Base-by-base conservation (phyloP, 2,888 invertebrate genomes). In the Chrysolina haemoptera region DNA sequence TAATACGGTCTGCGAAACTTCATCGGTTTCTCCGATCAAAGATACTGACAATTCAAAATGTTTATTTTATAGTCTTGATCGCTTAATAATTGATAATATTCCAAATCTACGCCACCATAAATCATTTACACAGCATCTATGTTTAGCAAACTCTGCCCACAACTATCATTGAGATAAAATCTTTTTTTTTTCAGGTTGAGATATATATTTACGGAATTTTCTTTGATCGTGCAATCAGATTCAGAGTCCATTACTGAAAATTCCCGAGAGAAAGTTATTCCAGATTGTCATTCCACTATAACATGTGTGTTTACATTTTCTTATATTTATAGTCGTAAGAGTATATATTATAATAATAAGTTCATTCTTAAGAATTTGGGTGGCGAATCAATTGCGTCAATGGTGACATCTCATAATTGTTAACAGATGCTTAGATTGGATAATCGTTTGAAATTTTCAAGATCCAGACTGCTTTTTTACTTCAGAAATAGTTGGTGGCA, bases 101-200 rank as follows among this genome's bases (percentile, higher is more conserved):
- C 48, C 48, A 16, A 48, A n/a, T 48, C 16, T 9, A 48, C 48
- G 8, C 48, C n/a, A 0, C 48, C 9, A 48, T 48, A 48, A 48
- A 48, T 48, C 48, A 48, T 48, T 16, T 48, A 48, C 10, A 48
- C n/a, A 48, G n/a, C 48, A 48, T 48, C 16, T 48, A 48, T 48
- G 10, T 48, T 48, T 48, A 9, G 16, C n/a, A 48, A 48, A 48
- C n/a, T 9, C 10, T 0, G 16, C 48, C 48, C 48, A 48, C 48
- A 48, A 2, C 1, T 48, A 9, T n/a, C n/a, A 1, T 1, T 14
- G 48, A 48, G 48, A 16, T 48, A 48, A n/a, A n/a, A n/a, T n/a
- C 14, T 16, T 16, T 16, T 48, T 48, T 48, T 16, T 48, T 16
- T 48, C 16, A 48, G 16, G 11, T 10, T 16, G 16, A 16, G n/a